Evolutionary conservation across 2,888 invertebrate genomes (phyloP), one percentile per base, ranked within the genome.

Genomic region (Anoncus sp.): DNA sequence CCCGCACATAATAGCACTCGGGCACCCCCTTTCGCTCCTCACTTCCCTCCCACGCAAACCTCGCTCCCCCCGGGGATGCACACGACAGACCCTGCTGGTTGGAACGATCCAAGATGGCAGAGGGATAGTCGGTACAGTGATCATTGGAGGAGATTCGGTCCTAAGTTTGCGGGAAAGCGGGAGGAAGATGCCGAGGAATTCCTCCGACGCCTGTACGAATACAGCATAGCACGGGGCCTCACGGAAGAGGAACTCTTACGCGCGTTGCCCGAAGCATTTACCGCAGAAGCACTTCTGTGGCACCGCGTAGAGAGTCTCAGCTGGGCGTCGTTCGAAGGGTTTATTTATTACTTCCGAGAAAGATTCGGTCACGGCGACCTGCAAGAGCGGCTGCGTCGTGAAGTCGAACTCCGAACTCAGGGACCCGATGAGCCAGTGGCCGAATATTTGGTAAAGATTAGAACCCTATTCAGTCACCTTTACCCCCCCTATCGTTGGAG

Each of bases 171-270:
- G 1, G 57, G 57, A 2, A 14, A 35, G 10, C 18, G 10, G 10
- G 57, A 35, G 6, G 57, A 67, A 7, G 67, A 67, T 10, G 31
- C 31, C 0, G 57, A 57, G 22, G 57, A 57, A 20, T 67, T 27
- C 10, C 35, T 67, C 3, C 40, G 18, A 3, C 45, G 18, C 4
- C 18, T 67, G 12, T 27, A 40, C 27, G 55, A 67, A 7, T 67
- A 57, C 45, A 22, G 55, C 3, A 4, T 12, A 1, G 31, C 27
- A 2, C 55, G 35, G 2, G 55, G 43, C 0, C 14, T 57, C 27
- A 16, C 67, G 1, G 45, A 55, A 31, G 45, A 57, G 3, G 67
- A 67, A 2, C 43, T 67, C 5, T 14, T 67, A 24, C 55, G 67
- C 1, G 45, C 55, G 3, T 14, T 67, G 1, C 18, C 59, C 3